phyloP scores from a whole-genome alignment of 1,140 invertebrate species.

The Trypoxylus dichotomus region DNA sequence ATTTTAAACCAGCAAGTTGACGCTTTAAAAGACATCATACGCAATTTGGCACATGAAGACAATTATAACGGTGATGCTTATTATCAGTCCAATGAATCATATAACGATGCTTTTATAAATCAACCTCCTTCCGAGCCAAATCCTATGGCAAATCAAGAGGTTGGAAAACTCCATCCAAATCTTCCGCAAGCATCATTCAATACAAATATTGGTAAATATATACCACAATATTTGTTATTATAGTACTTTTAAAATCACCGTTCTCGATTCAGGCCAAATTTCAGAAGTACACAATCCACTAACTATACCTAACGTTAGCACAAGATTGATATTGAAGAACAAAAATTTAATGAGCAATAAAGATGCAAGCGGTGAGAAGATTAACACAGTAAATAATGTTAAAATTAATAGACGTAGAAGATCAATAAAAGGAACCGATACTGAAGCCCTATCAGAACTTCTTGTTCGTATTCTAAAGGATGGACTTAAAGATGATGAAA shows the following conservation, averaged over 20 bases:
- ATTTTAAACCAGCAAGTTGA: slow-evolving; percentile 44
- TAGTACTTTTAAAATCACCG: no score
- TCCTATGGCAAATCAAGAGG: no score
- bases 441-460: background rate
- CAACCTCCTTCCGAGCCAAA: no score
- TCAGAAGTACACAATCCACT: background rate
- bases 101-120: no score
- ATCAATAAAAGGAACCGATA: background rate
- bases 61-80: slow-evolving; percentile 7
- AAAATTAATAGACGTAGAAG: background rate
- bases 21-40: slow-evolving; percentile 43
- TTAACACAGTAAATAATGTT: background rate
- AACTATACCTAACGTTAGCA: background rate
- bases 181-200: no score
- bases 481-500: background rate
- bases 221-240: no score
- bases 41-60: slow-evolving; percentile 33
- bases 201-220: no score
- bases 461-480: background rate
- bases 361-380: background rate
- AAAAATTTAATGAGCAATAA: background rate
- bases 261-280: background rate
- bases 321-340: background rate
- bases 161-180: no score
- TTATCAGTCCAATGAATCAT: background rate